Evolutionary conservation across 1,140 invertebrate genomes (phyloP), one percentile per base, ranked within the genome.

Genomic region (Panonychus citri): DNA sequence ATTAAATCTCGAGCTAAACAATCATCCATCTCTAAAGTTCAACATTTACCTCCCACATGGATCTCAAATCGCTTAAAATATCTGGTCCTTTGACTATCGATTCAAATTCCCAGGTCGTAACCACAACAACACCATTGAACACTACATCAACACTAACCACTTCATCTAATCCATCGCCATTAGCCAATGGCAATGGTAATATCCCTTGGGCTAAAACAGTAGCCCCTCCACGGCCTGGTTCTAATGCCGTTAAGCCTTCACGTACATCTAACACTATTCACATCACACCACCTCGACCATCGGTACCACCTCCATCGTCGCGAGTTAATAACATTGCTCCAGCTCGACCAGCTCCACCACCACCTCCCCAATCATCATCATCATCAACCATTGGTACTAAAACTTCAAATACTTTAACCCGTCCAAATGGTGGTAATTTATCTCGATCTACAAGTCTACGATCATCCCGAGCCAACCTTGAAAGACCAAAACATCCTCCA

Each of bases 71-170:
- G 13, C 19, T 62, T 8, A 55, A 61, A 55, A 62, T 62, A 21
- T 61, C 62, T 24, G 37, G 4, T 66, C 69, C 3, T 70, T 71
- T 62, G 0, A 69, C 76, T 61, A 69, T 75, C 1, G 76, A 75
- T 51, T 17, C 24, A 17, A 27, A 15, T 51, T 8, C 15, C n/a
- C 21, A 24, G n/a, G 5, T 24, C 8, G 21, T 21, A 46, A 7
- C 7, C 7, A 19, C 5, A 19, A 2, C 43, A n/a, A n/a, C 21
- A 7, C 13, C 43, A 7, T 13, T 10, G 15, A n/a, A n/a, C 15
- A 21, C 43, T 21, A 24, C 21, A 7, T 10, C 43, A n/a, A 17
- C 42, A 1, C 17, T n/a, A 21, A n/a, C n/a, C 10, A 15, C n/a
- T 46, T 24, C 5, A 13, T 1, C 43, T 3, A n/a, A 15, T 3